Percentiles rank a stretch among this genome's conserved stretches.
Evolutionary conservation across 2,113 vertebrate species (phyloP).

Genomic region (Falcunculus frontatus): DNA sequence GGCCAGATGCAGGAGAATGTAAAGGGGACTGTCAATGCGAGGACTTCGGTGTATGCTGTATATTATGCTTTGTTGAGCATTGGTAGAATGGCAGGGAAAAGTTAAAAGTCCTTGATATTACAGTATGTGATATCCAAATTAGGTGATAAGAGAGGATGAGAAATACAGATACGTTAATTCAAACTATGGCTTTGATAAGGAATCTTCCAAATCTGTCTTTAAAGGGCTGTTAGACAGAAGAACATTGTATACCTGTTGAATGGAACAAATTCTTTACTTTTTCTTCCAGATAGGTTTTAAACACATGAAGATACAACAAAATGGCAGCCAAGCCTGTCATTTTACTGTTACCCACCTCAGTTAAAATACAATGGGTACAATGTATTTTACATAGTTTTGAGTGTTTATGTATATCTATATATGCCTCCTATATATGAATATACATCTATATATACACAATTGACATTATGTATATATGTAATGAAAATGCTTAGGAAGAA

Average conservation of each 20-base stretch:
- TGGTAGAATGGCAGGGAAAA: not conserved
- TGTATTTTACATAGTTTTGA: constrained; percentile 74
- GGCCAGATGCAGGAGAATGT: not conserved
- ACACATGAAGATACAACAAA: constrained; percentile 74
- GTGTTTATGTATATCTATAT: constrained; percentile 73
- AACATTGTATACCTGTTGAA: constrained; percentile 42
- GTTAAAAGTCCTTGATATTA: not conserved
- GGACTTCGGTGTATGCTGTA: not conserved
- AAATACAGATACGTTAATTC: not conserved
- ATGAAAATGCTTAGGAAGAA: constrained; percentile 44
- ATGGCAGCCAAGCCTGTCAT: constrained; percentile 67
- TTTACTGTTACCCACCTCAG: constrained; percentile 72
- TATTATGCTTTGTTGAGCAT: not conserved
- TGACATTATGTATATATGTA: constrained; percentile 60
- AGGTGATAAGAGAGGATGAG: not conserved
- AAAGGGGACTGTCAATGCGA: not conserved
- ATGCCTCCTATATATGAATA: constrained; percentile 61
- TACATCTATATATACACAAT: constrained; percentile 71
- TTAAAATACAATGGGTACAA: constrained; percentile 73
- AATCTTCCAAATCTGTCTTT: not conserved
- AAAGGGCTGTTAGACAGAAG: not conserved
- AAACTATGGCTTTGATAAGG: not conserved
- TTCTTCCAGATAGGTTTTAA: constrained; percentile 77
- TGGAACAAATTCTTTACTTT: constrained; percentile 68
- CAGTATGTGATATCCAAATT: not conserved